Base-by-base conservation (phyloP, 2,113 vertebrate genomes). In the Tragelaphus buxtoni region DNA sequence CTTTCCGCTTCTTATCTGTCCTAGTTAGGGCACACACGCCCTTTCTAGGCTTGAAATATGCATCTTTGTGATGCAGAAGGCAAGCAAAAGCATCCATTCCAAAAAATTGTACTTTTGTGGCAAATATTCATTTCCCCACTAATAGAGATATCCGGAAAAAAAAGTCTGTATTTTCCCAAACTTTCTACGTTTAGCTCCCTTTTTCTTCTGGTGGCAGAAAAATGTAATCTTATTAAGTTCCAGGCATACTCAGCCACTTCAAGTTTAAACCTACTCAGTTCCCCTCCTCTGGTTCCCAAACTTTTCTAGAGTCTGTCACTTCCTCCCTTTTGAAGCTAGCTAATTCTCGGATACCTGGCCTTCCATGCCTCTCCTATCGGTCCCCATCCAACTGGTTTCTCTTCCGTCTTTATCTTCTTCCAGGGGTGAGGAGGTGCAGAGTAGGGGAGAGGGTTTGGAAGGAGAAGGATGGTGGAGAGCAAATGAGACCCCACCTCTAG, bases 111-210 rank as follows among this genome's bases (percentile, higher is more conserved):
- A 26, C 53, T 80, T 84, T 20, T 56, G 91, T 51, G 76, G 53
- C 87, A 79, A 72, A 58, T 12, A n/a, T 16, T 24, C 17, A 51
- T 72, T 88, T 96, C 47, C 45, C 55, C 47, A 72, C 56, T 51
- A 42, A 95, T 61, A 47, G 3, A 56, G 84, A 63, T 83, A 83
- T 2, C 16, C 1, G 5, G 18, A 2, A 8, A 83, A 90, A 49
- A 69, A 63, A 49, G 17, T 83, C 84, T 87, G 2, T 61, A 35
- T 91, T 86, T 76, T 90, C 42, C 63, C 80, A 77, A 51, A 45
- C 30, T 30, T 13, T 81, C 39, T 96, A 30, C 81, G 88, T 96
- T 91, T 72, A 95, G 72, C 82, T 92, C 18, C 81, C 39, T 86
- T 45, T 94, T 91, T 82, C 77, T 93, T 35, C n/a, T 88, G 47